phyloP scores from a whole-genome alignment of 2,888 invertebrate genomes.

The Phoenoteleia sp. region DNA sequence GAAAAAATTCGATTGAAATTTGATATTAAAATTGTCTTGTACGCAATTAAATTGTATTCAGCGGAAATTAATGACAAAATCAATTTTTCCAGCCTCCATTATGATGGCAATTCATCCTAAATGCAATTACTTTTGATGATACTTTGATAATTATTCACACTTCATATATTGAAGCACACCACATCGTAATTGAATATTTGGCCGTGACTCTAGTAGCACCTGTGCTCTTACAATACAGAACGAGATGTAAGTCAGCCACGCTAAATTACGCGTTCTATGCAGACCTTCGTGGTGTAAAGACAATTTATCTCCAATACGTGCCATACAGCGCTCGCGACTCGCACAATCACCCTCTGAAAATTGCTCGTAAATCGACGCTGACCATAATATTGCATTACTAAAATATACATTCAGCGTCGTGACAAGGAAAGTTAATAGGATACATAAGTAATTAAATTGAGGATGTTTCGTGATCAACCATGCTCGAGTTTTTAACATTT shows the following conservation, averaged over 20 bases:
- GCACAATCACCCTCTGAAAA: constrained; percentile 67
- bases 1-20: constrained; percentile 10
- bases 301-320: constrained; percentile 75
- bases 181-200: constrained; percentile 80
- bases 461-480: constrained; percentile 38
- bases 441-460: constrained; percentile 59
- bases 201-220: constrained; percentile 61
- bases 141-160: constrained; percentile 80
- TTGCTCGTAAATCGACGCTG: constrained; percentile 70
- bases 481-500: constrained; percentile 7
- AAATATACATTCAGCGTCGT: constrained; percentile 52
- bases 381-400: constrained; percentile 68
- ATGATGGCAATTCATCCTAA: constrained; percentile 72
- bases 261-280: constrained; percentile 77
- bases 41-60: constrained; percentile 47
- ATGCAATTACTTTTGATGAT: constrained; percentile 81
- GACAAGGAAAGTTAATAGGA: constrained; percentile 60
- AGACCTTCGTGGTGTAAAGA: constrained; percentile 73
- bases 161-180: constrained; percentile 75
- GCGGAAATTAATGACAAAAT: constrained; percentile 39
- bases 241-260: constrained; percentile 70
- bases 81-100: constrained; percentile 41
- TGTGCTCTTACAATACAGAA: constrained; percentile 58
- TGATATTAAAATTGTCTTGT: constrained; percentile 7
- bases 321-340: constrained; percentile 46